These are phyloP conservation scores for Glaucidium brasilianum DNA, from an alignment of 2,113 vertebrate genomes.

Conservation along the genomic window DNA sequence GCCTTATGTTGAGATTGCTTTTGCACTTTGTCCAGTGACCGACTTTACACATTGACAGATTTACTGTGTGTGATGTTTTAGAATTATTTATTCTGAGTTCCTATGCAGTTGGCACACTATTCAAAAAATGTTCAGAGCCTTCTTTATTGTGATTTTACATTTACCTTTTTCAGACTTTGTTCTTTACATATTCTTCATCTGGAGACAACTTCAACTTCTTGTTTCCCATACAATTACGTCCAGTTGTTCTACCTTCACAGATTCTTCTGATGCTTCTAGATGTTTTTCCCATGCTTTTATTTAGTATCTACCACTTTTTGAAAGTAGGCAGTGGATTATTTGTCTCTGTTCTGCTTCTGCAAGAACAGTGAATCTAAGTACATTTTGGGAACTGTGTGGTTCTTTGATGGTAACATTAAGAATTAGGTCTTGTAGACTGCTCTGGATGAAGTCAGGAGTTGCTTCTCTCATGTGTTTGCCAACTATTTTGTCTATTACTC, in stretches of 20 bases:
- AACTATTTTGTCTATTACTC: neutral
- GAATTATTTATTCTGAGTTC: neutral
- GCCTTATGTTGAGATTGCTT: neutral
- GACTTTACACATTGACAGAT: neutral
- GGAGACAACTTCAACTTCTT: neutral
- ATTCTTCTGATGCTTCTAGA: neutral
- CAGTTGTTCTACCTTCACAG: neutral
- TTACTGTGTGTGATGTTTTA: neutral
- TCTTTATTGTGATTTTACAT: neutral
- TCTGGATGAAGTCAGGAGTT: neutral
- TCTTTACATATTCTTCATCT: neutral
- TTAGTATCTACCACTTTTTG: neutral
- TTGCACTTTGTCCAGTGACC: neutral
- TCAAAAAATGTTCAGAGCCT: neutral
- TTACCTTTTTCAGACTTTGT: neutral
- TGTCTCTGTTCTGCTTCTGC: neutral
- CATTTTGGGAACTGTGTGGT: neutral
- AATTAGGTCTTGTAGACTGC: neutral
- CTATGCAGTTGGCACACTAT: neutral
- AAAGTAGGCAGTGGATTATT: neutral
- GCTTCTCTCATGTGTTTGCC: neutral
- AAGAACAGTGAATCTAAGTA: neutral
- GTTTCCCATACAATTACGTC: rapidly evolving
- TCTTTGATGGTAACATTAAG: neutral
- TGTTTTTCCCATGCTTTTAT: neutral